Percentiles rank a stretch among this genome's conserved stretches.
Evolutionary conservation across 2,113 vertebrate species (phyloP).

Genomic region (Halichoeres trimaculatus): DNA sequence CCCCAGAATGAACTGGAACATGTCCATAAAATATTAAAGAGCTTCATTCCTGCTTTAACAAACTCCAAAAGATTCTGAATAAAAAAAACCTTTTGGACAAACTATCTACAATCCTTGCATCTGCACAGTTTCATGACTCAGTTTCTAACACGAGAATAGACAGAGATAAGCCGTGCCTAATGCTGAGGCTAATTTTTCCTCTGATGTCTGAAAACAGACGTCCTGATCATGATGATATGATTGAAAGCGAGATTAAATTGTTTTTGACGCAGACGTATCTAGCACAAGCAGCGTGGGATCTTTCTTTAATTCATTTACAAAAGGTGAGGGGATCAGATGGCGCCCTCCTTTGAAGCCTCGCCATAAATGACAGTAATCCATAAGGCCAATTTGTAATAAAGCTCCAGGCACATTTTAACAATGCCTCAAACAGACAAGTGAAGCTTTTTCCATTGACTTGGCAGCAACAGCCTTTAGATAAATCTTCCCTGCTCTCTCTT

Average conservation of each 20-base stretch:
- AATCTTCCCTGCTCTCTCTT: constrained; percentile 73
- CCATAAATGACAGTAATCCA: constrained; percentile 79
- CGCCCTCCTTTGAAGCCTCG: constrained; percentile 56
- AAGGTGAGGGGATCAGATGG: constrained; percentile 71
- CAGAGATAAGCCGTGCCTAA: constrained; percentile 58
- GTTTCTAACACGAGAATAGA: constrained; percentile 40
- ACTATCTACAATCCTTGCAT: constrained; percentile 41
- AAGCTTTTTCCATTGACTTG: constrained; percentile 75
- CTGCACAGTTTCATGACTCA: constrained; percentile 54
- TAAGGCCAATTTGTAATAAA: constrained; percentile 82
- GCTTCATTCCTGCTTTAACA: constrained; percentile 23
- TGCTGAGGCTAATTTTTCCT: constrained; percentile 46
- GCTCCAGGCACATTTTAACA: constrained; percentile 77
- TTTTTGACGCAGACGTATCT: constrained; percentile 58
- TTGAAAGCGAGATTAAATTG: constrained; percentile 61
- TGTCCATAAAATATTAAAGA: constrained; percentile 32
- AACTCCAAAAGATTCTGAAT: constrained; percentile 37
- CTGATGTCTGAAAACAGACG: constrained; percentile 59
- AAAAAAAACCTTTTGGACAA: constrained; percentile 28
- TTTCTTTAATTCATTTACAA: constrained; percentile 60
- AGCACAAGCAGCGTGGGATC: constrained; percentile 33
- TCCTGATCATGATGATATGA: constrained; percentile 59
- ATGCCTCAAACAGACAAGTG: constrained; percentile 74
- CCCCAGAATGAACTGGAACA: constrained; percentile 30
- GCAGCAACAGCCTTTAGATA: constrained; percentile 78